These are phyloP conservation scores for Pterocles burchelli DNA, from an alignment of 2,113 vertebrate species.

Conservation along the genomic window DNA sequence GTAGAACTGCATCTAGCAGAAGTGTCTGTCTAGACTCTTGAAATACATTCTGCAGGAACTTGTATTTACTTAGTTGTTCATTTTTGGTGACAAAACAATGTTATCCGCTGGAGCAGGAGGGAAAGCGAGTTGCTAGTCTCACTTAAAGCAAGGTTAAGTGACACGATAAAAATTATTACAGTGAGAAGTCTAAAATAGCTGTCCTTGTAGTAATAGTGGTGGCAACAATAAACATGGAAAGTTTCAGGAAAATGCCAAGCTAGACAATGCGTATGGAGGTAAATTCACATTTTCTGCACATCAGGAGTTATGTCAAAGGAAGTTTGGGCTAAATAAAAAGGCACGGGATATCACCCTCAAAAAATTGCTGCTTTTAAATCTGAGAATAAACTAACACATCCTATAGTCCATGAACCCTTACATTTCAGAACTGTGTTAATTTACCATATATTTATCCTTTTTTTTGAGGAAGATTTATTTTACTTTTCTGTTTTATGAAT, in stretches of 20 bases:
- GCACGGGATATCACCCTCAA: slow-evolving; percentile 15
- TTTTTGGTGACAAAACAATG: background rate
- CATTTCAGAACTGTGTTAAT: background rate
- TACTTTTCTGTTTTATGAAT: background rate
- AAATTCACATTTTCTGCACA: background rate
- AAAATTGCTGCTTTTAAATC: background rate
- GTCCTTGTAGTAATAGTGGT: background rate
- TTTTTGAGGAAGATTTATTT: background rate
- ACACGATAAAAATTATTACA: background rate
- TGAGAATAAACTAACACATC: slow-evolving; percentile 26
- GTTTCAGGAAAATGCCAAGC: background rate
- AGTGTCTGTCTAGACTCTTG: background rate
- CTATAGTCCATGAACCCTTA: background rate
- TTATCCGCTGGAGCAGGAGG: background rate
- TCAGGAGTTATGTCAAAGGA: background rate
- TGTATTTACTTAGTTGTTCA: background rate
- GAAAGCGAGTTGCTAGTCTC: background rate
- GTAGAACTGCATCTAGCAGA: background rate
- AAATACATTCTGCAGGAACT: background rate
- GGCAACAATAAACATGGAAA: background rate
- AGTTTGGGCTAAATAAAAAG: slow-evolving; percentile 19
- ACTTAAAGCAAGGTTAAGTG: background rate
- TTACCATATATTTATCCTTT: background rate
- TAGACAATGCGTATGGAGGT: background rate
- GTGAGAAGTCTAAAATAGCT: background rate